Evolutionary conservation across 2,113 vertebrate genomes (phyloP).

Genomic region (Stomatorhinus ivindoensis): DNA sequence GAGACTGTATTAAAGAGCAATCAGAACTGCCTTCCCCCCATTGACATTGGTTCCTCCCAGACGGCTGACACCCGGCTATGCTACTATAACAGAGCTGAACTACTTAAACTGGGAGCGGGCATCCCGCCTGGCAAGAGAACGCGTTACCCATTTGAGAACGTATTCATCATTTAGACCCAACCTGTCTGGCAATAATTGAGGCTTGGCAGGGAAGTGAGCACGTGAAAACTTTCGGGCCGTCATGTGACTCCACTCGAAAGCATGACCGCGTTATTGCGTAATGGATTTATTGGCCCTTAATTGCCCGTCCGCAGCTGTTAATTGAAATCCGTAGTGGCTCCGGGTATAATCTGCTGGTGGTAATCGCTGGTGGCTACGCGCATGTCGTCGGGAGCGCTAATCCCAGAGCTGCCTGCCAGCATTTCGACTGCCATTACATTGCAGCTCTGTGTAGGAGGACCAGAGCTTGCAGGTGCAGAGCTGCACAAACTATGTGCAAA

Average conservation of each 20-base stretch:
- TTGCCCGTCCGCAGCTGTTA: neutral
- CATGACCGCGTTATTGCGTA: neutral
- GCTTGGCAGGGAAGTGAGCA: neutral
- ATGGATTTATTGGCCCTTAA: neutral
- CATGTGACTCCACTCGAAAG: neutral
- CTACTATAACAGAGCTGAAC: neutral
- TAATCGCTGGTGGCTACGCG: neutral
- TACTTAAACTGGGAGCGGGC: neutral
- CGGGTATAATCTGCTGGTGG: neutral
- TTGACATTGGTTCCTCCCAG: neutral
- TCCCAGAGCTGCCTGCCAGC: neutral
- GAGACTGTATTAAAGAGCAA: neutral
- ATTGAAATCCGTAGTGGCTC: neutral
- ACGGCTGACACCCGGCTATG: neutral
- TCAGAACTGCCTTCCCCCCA: neutral
- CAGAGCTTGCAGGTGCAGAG: neutral
- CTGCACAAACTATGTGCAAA: neutral
- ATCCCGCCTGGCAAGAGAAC: neutral
- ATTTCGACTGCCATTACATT: neutral
- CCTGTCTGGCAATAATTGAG: slow-evolving; percentile 10
- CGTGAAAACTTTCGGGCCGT: neutral
- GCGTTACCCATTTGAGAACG: slow-evolving; percentile 11
- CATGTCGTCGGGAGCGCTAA: neutral
- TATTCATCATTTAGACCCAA: slow-evolving; percentile 16
- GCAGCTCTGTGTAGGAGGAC: neutral